These are phyloP conservation scores for Trisateles emortualis DNA, from an alignment of 2,888 invertebrate genomes.

Conservation along the genomic window DNA sequence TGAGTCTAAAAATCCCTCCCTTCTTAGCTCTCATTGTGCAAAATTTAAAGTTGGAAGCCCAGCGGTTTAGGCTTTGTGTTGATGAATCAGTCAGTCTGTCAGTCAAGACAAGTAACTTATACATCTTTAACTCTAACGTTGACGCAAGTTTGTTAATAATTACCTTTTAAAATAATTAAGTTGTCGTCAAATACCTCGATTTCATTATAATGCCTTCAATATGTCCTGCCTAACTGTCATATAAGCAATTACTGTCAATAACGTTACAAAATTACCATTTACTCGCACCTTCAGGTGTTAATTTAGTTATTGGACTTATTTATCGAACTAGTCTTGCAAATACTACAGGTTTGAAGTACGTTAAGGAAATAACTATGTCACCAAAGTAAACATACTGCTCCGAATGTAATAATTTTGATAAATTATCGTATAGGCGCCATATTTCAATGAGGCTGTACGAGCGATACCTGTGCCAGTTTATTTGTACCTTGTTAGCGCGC, in stretches of 20 bases:
- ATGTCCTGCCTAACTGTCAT: constrained; percentile 51
- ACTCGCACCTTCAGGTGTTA: constrained; percentile 66
- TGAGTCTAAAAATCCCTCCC: no score
- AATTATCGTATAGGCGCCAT: constrained; percentile 57
- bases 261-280: constrained; percentile 61
- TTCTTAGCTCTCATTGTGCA: no score
- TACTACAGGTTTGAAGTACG: constrained; percentile 57
- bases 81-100: no score
- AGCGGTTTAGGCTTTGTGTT: no score
- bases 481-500: constrained; percentile 61
- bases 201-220: constrained; percentile 48
- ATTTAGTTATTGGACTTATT: constrained; percentile 68
- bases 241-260: constrained; percentile 63
- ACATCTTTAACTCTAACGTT: no score
- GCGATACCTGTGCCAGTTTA: constrained; percentile 33
- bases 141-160: background rate
- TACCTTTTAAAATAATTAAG: constrained; percentile 48
- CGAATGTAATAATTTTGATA: constrained; percentile 60
- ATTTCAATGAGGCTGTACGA: constrained; percentile 57
- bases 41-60: no score
- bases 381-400: constrained; percentile 56
- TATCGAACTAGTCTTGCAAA: constrained; percentile 60
- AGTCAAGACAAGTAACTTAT: no score
- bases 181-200: constrained; percentile 48
- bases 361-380: constrained; percentile 57